phyloP scores from a whole-genome alignment of 35 echinoderm and acorn worm species.

The Patiria miniata region DNA sequence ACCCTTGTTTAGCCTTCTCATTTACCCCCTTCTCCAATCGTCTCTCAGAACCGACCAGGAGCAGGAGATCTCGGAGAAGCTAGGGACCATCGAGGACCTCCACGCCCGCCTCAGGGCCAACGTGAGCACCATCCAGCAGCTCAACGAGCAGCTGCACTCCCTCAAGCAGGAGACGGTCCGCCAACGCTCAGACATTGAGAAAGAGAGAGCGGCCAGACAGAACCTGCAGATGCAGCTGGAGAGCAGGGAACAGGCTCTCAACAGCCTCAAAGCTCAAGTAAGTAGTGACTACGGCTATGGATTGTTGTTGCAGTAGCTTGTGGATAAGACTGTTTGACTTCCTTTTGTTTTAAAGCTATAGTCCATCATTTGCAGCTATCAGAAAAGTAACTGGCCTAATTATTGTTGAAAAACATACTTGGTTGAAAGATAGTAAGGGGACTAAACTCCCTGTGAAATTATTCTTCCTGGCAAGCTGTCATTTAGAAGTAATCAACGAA shows the following conservation, averaged over 20 bases:
- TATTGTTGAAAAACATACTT: too few relatives aligned
- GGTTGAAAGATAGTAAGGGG: too few relatives aligned
- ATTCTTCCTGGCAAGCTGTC: too few relatives aligned
- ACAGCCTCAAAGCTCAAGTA: conserved; percentile 76
- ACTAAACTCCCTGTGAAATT: too few relatives aligned
- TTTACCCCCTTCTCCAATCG: neutral
- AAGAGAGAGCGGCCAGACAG: conserved; percentile 66
- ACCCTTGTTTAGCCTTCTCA: too few relatives aligned
- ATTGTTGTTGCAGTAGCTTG: too few relatives aligned
- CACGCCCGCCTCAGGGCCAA: conserved; percentile 81
- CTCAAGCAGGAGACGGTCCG: conserved; percentile 83
- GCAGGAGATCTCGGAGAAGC: conserved; percentile 79
- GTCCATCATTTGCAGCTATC: too few relatives aligned
- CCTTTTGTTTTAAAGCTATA: too few relatives aligned
- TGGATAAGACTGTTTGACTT: too few relatives aligned
- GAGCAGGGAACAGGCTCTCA: conserved; percentile 62
- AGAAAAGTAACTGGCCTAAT: too few relatives aligned
- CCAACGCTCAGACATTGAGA: conserved; percentile 74
- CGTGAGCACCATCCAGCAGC: conserved; percentile 87
- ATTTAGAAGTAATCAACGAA: too few relatives aligned
- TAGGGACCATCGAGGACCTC: conserved; percentile 88
- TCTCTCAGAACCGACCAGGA: conserved; percentile 61
- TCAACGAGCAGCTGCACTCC: conserved; percentile 82
- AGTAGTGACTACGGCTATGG: neutral
- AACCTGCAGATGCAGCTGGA: conserved; percentile 77